Base-by-base conservation (phyloP, 1,140 invertebrate species). In the Holcopasites calliopsidis region DNA sequence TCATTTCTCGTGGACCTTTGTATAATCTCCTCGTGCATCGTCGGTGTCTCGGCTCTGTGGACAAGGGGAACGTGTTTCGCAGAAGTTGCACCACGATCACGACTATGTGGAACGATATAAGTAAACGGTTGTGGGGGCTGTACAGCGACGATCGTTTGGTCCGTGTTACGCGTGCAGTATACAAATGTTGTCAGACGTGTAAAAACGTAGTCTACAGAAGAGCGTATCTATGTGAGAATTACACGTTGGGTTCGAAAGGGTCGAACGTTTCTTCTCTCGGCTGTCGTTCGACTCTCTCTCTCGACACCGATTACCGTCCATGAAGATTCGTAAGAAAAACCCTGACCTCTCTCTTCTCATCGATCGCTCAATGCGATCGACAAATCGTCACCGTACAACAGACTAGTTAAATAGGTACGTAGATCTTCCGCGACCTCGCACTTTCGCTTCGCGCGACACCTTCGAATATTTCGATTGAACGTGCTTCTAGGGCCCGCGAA, bases 91-190 rank as follows among this genome's bases (percentile, higher is more conserved):
- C 69, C 44, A 38, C 38, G 33, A 52, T 71, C 57, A 40, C 69
- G 42, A 61, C 7, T 40, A 40, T 38, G 49, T 23, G 18, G 40
- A 69, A 69, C 64, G 31, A 26, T 58, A 42, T 26, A 47, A n/a
- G 33, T n/a, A 21, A 61, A 50, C 38, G 50, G 33, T 47, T 69
- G 18, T n/a, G 26, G 38, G 21, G 21, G 40, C 8, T 42, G 38
- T 35, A 33, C 65, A 40, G 23, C 50, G 50, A 52, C 66, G 54
- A 70, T 70, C 65, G 66, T 52, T 60, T 52, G 57, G 69, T 60
- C 69, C 69, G 42, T 71, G 26, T n/a, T n/a, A 31, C 35, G 58
- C 57, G 68, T 49, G 42, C 10, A 28, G 8, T 16, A 10, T 71
- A 71, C 33, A 71, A 71, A 71, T 31, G 31, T 28, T 71, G 47